These are phyloP conservation scores for Cataglyphis altisquamis DNA, from an alignment of 2,888 invertebrate genomes.

Conservation along the genomic window DNA sequence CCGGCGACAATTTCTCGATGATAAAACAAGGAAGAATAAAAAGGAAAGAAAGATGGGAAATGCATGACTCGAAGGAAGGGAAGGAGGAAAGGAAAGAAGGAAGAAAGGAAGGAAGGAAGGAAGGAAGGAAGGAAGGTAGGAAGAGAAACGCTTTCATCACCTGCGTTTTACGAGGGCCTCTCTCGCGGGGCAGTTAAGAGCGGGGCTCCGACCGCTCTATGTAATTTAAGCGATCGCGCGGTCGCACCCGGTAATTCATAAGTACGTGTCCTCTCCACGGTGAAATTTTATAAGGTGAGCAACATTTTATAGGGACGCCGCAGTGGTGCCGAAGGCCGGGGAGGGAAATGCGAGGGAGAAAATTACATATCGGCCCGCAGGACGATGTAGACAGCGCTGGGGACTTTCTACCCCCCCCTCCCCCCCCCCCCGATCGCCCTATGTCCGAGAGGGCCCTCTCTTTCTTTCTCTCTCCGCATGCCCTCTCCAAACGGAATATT, in stretches of 20 bases:
- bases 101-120: background rate
- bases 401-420: slow-evolving; percentile 46
- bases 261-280: slow-evolving; percentile 53
- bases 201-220: slow-evolving; percentile 37
- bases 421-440: slow-evolving; percentile 36
- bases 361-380: slow-evolving; percentile 77
- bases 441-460: slow-evolving; percentile 68
- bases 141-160: slow-evolving; percentile 56
- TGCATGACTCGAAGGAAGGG: background rate
- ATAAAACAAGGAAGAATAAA: background rate
- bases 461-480: slow-evolving; percentile 48
- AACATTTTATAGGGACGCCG: slow-evolving; percentile 47
- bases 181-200: slow-evolving; percentile 54
- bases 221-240: slow-evolving; percentile 57
- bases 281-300: slow-evolving; percentile 55
- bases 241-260: slow-evolving; percentile 57
- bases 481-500: slow-evolving; percentile 83
- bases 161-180: slow-evolving; percentile 48
- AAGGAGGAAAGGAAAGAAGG: background rate
- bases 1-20: background rate
- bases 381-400: slow-evolving; percentile 61
- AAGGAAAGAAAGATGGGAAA: background rate
- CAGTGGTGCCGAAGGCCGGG: slow-evolving; percentile 30
- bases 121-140: background rate
- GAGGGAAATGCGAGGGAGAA: slow-evolving; percentile 70